phyloP scores from a whole-genome alignment of 2,888 invertebrate genomes.

The Clepsis dumicolana region DNA sequence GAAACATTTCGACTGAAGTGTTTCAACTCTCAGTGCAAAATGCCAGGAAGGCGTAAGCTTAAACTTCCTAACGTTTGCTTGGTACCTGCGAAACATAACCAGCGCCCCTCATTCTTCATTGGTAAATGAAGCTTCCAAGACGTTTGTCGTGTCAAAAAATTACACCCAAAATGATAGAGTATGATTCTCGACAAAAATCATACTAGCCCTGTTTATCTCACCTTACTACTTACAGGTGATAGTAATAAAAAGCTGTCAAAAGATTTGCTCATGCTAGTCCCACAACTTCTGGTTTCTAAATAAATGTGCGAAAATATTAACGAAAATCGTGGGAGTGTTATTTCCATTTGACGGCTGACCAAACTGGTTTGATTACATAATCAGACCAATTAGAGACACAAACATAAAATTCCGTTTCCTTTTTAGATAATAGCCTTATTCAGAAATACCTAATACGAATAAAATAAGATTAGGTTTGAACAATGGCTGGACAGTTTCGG shows the following conservation, averaged over 20 bases:
- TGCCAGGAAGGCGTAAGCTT: too few species aligned
- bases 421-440: constrained; percentile 13
- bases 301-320: constrained; percentile 34
- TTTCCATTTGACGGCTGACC: constrained; percentile 21
- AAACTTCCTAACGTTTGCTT: too few species aligned
- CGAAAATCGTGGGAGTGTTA: constrained; percentile 30
- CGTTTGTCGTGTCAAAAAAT: too few species aligned
- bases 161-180: too few species aligned
- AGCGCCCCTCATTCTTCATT: too few species aligned
- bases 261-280: neutral
- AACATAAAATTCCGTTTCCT: constrained; percentile 12
- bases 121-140: too few species aligned
- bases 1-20: too few species aligned
- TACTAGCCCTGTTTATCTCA: too few species aligned
- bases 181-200: too few species aligned
- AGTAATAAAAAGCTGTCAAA: neutral
- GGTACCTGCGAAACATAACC: too few species aligned
- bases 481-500: neutral
- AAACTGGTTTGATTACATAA: constrained; percentile 33
- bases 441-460: neutral
- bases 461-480: neutral
- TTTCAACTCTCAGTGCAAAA: too few species aligned
- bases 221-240: too few species aligned
- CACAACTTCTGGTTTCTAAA: constrained; percentile 21
- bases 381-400: constrained; percentile 25